A percentile compares a stretch with the other conserved stretches of the same genome.
phyloP scores from a whole-genome alignment of 1,140 invertebrate genomes.

The Ylistrum balloti region DNA sequence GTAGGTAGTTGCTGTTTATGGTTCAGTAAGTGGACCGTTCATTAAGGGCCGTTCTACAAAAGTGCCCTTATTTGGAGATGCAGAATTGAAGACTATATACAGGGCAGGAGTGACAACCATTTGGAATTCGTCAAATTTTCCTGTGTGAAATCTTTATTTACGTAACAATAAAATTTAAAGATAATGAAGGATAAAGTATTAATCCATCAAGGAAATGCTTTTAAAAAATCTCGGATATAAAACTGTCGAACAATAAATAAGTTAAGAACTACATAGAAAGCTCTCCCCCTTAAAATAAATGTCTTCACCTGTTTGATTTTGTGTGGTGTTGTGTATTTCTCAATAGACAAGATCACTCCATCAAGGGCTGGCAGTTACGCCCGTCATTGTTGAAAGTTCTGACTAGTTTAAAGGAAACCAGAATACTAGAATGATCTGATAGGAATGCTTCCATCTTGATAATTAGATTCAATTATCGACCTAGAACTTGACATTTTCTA shows the following conservation, averaged over 20 bases:
- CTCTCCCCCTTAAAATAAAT: background rate
- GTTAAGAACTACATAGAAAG: too few relatives aligned
- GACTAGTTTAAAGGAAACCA: too few relatives aligned
- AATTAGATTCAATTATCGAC: too few relatives aligned
- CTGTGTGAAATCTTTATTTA: too few relatives aligned
- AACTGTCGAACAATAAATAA: too few relatives aligned
- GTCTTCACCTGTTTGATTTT: background rate
- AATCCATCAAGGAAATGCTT: too few relatives aligned
- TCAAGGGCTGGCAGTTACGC: background rate
- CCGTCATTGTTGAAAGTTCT: background rate
- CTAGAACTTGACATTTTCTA: too few relatives aligned
- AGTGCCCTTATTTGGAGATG: background rate
- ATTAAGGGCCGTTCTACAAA: background rate
- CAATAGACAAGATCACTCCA: background rate
- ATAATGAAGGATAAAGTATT: too few relatives aligned
- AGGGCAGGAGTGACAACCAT: background rate
- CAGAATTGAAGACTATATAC: background rate
- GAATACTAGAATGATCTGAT: background rate
- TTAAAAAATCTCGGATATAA: too few relatives aligned
- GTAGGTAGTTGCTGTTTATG: background rate
- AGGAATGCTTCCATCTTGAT: too few relatives aligned
- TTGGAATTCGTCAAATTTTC: background rate
- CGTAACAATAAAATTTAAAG: background rate
- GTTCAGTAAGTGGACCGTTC: background rate
- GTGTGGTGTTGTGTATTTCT: background rate